Evolutionary conservation across 2,113 vertebrate species (phyloP), one percentile per base, ranked within the genome.

Genomic region (Mustelus asterias): DNA sequence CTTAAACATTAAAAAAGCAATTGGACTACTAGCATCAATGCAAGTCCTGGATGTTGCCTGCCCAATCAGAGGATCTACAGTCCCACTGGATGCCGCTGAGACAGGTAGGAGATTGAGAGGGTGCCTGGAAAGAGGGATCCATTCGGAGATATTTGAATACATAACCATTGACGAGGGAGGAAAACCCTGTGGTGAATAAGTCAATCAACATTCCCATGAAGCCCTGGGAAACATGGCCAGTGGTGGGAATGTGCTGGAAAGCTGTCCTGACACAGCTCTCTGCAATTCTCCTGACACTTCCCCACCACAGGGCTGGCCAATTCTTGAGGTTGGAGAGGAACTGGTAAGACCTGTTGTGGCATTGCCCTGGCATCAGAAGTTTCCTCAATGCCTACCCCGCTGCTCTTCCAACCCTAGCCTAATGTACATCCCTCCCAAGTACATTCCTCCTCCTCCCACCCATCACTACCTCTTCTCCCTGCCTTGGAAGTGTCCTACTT

Each of bases 261-360:
- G 29, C 72, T 76, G 8, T 76, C 29, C 26, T 33, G 72, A 16
- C 65, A 67, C 63, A 63, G 70, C 24, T 8, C 7, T 8, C 6
- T 29, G 10, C 24, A 9, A 72, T 76, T 76, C 33, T 33, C 29
- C 72, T 72, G 70, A 72, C 8, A 33, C 26, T 76, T 9, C 29
- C 26, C 26, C 72, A 76, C 1, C 72, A 9, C 72, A 76, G 72
- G 10, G 26, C 8, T 76, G 72, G 10, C 29, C 8, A 76, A 76
- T 76, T 14, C 78, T 41, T 37, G 78, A 83, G 78, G 78, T 3
- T 37, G n/a, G 13, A 83, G 3, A 18, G 14, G 16, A 3, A 0
- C n/a, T 18, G 33, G 2, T 4, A 18, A 16, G n/a, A 3, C 0
- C n/a, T 18, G 11, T 0, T 16, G 33, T 80, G 33, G 3, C n/a